phyloP scores from a whole-genome alignment of 2,888 invertebrate species.

The Ceramica pisi region DNA sequence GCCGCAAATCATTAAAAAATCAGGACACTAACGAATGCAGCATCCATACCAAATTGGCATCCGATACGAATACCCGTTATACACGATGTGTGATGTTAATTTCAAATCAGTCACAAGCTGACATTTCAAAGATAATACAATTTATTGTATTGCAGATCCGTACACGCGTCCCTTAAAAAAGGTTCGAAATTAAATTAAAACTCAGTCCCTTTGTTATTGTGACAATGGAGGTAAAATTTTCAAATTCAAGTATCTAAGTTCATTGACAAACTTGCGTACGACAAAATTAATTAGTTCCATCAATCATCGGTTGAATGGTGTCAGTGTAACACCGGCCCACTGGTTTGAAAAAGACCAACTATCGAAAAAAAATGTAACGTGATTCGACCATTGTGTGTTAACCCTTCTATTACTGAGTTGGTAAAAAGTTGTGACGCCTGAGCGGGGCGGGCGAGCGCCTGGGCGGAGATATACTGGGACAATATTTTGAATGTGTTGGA shows the following conservation, averaged over 20 bases:
- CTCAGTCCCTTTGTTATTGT: conserved; percentile 74
- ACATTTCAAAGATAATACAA: conserved; percentile 51
- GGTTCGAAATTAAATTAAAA: conserved; percentile 71
- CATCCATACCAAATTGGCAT: conserved; percentile 31
- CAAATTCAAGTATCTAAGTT: conserved; percentile 82
- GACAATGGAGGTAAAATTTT: conserved; percentile 78
- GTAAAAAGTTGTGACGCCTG: conserved; percentile 76
- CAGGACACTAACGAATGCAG: conserved; percentile 47
- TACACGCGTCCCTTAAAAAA: conserved; percentile 57
- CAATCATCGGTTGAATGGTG: conserved; percentile 87
- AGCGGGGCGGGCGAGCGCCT: conserved; percentile 76
- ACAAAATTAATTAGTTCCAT: conserved; percentile 91
- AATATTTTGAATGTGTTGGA: conserved; percentile 83
- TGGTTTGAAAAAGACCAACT: conserved; percentile 83
- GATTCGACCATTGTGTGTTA: conserved; percentile 86
- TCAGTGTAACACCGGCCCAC: conserved; percentile 82
- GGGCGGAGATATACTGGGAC: conserved; percentile 82
- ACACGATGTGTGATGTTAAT: conserved; percentile 32
- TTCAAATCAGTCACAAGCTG: conserved; percentile 54
- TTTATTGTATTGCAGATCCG: conserved; percentile 50
- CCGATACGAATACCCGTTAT: conserved; percentile 35
- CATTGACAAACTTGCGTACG: conserved; percentile 79
- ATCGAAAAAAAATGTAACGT: conserved; percentile 84
- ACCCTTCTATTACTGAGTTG: conserved; percentile 77
- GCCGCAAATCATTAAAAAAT: conserved; percentile 51